A percentile compares a stretch with the other conserved stretches of the same genome.
phyloP scores from a whole-genome alignment of 2,888 invertebrate species.

The Plagodis dolabraria region DNA sequence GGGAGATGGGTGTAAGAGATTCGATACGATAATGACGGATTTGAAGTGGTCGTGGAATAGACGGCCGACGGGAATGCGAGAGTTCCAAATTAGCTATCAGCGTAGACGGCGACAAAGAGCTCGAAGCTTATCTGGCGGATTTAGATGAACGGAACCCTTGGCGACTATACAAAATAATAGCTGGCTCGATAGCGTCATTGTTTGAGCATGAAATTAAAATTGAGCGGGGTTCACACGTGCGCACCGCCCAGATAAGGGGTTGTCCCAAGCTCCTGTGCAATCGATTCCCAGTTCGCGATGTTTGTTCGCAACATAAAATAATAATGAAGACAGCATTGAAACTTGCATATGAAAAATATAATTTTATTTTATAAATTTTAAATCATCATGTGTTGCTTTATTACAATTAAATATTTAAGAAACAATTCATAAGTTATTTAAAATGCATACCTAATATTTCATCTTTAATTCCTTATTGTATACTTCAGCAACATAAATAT shows the following conservation, averaged over 20 bases:
- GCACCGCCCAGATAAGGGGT: slow-evolving; percentile 80
- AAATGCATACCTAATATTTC: no score
- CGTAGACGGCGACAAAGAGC: slow-evolving; percentile 75
- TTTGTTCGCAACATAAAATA: slow-evolving; percentile 47
- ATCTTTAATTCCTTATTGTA: no score
- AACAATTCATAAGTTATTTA: not conserved
- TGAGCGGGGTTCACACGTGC: slow-evolving; percentile 84
- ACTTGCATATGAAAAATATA: not conserved
- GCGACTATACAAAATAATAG: slow-evolving; percentile 82
- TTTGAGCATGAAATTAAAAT: slow-evolving; percentile 86
- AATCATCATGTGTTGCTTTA: not conserved
- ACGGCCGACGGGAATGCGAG: slow-evolving; percentile 35
- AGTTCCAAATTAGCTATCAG: slow-evolving; percentile 76
- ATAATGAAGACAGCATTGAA: slow-evolving; percentile 23
- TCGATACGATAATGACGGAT: slow-evolving; percentile 70
- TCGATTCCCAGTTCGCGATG: slow-evolving; percentile 71
- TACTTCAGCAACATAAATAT: no score
- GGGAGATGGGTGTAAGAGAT: slow-evolving; percentile 59
- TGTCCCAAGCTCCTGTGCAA: slow-evolving; percentile 58
- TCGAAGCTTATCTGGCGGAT: slow-evolving; percentile 78
- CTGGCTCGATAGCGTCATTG: slow-evolving; percentile 82
- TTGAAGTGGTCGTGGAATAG: slow-evolving; percentile 56
- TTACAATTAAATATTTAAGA: not conserved
- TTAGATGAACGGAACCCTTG: slow-evolving; percentile 82
- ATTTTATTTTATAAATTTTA: not conserved